A percentile compares a stretch with the other conserved stretches of the same genome.
Conservation (phyloP, 2,113 vertebrate genomes). For the Oreotrochilus melanogaster region DNA sequence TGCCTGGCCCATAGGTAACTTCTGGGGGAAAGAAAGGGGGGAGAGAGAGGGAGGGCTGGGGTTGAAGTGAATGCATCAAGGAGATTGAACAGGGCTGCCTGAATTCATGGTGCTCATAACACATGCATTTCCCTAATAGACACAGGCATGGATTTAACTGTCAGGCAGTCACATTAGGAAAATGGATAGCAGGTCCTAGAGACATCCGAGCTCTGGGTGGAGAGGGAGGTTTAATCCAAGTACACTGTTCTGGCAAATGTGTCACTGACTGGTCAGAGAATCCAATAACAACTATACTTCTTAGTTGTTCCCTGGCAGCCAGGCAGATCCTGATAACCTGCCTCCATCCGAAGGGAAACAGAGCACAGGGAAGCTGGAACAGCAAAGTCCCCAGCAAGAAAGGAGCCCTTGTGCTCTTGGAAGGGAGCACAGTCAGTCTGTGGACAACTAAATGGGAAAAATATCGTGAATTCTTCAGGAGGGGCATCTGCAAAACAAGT, state of each 20-base stretch:
- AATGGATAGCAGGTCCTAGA: slow-evolving; percentile 49
- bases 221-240: slow-evolving; percentile 19
- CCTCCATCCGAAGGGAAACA: not conserved
- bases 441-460: fast-evolving
- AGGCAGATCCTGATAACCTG: not conserved
- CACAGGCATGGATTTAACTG: slow-evolving; percentile 26
- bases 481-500: fast-evolving
- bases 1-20: not conserved
- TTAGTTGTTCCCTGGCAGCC: not conserved
- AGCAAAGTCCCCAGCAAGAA: not conserved
- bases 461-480: not conserved
- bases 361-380: not conserved
- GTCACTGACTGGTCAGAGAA: not conserved
- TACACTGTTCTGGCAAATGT: not conserved
- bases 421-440: not conserved
- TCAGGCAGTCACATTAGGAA: slow-evolving; percentile 42
- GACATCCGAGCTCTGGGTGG: slow-evolving; percentile 4
- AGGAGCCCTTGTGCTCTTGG: not conserved
- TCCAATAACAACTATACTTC: not conserved
- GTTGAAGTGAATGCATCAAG: slow-evolving; percentile 28
- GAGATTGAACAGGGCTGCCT: slow-evolving; percentile 7
- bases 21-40: not conserved
- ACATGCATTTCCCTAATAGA: slow-evolving; percentile 52
- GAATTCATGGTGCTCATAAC: not conserved
- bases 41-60: not conserved